Base-by-base conservation (phyloP, 1,140 invertebrate genomes). In the Platorchestia sp. region DNA sequence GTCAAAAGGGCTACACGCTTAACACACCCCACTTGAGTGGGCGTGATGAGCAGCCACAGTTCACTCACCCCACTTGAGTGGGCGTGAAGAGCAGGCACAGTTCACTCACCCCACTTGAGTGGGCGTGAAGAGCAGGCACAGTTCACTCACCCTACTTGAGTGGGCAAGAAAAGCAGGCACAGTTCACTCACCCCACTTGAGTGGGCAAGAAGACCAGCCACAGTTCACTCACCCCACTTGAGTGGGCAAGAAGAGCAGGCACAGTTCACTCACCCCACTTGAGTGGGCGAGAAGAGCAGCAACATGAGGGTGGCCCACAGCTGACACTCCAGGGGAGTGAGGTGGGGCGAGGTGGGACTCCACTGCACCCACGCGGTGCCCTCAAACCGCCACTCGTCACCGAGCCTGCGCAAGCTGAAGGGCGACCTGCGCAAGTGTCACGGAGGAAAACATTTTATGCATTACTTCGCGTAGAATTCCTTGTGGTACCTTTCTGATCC, bases 261-360 rank as follows among this genome's bases (percentile, higher is more conserved):
- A 75, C 14, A 75, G 10, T 75, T 14, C 47, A 86, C 43, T 95
- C 75, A 42, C 89, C 95, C 95, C 95, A 95, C 40, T 45, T 93
- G 41, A 36, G 43, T 44, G 43, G 40, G 51, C 42, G 95, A 95
- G 95, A 96, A 59, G 45, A 96, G 95, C 0, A 96, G 91, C 22
- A 93, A 51, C 44, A 95, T 53, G 6, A 96, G 95, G 22, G 96
- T 95, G 7, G 95, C 95, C 95, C 95, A 96, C 89, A 95, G 45
- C 45, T 96, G 96, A 41, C 96, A 95, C 45, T 96, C 96, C 5
- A 95, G 95, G 43, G 45, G 90, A 19, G 44, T 75, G 3, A 96
- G 90, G 44, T 95, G 95, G 45, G 95, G 59, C 1, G 91, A 41
- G 43, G 45, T 10, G 45, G 43, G 10, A 36, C 5, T 41, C 40